A percentile compares a stretch with the other conserved stretches of the same genome.
phyloP scores from a whole-genome alignment of 2,888 invertebrate species.

The Aphodius granarius region DNA sequence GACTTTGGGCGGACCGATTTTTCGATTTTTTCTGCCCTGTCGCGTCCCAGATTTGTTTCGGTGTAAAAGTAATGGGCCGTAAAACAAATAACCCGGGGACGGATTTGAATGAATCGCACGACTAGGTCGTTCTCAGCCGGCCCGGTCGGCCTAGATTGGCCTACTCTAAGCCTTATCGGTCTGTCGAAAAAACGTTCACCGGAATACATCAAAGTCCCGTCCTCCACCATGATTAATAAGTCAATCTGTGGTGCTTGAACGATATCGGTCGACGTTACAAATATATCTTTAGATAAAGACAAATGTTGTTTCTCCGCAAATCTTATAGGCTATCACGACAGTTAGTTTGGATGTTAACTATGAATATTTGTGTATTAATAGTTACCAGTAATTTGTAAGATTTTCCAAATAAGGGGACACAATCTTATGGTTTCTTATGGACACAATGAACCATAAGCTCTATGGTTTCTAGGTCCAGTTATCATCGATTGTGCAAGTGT shows the following conservation, averaged over 20 bases:
- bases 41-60: slow-evolving; percentile 12
- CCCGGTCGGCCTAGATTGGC: slow-evolving; percentile 6
- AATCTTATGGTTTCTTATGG: no score
- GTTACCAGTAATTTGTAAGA: no score
- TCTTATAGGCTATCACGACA: no score
- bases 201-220: slow-evolving; percentile 1
- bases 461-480: neutral
- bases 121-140: neutral
- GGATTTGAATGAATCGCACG: slow-evolving; percentile 11
- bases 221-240: neutral
- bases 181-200: slow-evolving; percentile 13
- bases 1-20: slow-evolving; percentile 1
- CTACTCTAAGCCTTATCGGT: slow-evolving; percentile 1
- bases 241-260: slow-evolving; percentile 6
- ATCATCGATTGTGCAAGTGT: neutral
- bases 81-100: slow-evolving; percentile 12
- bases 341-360: neutral
- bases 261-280: slow-evolving; percentile 5
- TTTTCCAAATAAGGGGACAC: no score
- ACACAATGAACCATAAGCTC: no score
- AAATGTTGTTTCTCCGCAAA: neutral
- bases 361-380: no score
- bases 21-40: slow-evolving; percentile 1
- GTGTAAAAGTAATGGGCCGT: slow-evolving; percentile 14
- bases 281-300: slow-evolving; percentile 1